A percentile compares a stretch with the other conserved stretches of the same genome.
These are phyloP conservation scores for Sphecodes monilicornis DNA, from an alignment of 2,888 invertebrate genomes.

Conservation along the genomic window DNA sequence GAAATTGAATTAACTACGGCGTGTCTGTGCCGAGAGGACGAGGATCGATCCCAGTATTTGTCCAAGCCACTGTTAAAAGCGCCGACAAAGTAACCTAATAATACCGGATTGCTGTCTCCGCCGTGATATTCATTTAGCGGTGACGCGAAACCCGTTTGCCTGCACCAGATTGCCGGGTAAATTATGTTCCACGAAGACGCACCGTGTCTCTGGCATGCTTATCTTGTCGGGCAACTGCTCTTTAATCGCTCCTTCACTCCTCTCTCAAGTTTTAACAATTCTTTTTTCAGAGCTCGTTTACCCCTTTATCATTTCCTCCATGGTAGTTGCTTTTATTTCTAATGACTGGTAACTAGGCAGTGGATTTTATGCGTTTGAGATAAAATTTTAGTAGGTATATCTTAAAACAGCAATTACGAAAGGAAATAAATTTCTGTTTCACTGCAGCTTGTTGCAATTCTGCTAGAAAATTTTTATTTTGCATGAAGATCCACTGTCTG, in stretches of 20 bases:
- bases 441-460: too few relatives aligned
- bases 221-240: neutral
- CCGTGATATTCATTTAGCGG: conserved; percentile 9
- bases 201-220: neutral
- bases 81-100: conserved; percentile 18
- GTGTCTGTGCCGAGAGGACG: neutral
- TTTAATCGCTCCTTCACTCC: neutral
- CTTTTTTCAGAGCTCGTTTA: neutral
- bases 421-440: too few relatives aligned
- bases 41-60: conserved; percentile 35
- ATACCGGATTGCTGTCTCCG: neutral
- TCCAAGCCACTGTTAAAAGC: conserved; percentile 27
- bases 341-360: too few relatives aligned
- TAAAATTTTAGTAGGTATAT: too few relatives aligned
- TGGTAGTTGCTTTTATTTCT: neutral
- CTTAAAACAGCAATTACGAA: too few relatives aligned
- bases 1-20: conserved; percentile 36
- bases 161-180: neutral
- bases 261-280: neutral
- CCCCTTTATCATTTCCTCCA: neutral
- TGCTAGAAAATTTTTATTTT: too few relatives aligned
- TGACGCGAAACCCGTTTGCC: neutral
- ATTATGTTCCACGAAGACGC: neutral
- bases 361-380: too few relatives aligned
- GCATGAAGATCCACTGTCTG: too few relatives aligned